Conservation (phyloP, 2,113 vertebrate species). For the Plecotus auritus region DNA sequence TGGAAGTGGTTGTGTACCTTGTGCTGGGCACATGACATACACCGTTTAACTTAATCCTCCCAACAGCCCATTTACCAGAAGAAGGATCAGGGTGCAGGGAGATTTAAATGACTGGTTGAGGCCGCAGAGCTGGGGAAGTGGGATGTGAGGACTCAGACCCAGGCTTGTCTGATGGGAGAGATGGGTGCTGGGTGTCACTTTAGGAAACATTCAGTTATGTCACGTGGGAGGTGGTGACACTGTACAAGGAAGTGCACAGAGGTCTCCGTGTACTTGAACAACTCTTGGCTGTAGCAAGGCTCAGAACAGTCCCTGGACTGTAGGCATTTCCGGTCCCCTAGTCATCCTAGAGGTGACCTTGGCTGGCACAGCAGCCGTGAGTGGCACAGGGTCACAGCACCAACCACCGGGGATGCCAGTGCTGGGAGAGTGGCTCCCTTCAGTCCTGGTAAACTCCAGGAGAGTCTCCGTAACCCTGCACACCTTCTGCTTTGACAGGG, state of each 20-base stretch:
- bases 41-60: not conserved
- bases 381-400: not conserved
- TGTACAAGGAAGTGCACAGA: accelerated
- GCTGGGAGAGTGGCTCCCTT: not conserved
- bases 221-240: accelerated
- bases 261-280: not conserved
- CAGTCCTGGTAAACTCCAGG: not conserved
- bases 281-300: not conserved
- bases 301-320: not conserved
- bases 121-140: not conserved
- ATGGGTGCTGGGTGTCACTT: not conserved
- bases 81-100: not conserved
- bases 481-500: too few relatives aligned
- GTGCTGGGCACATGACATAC: not conserved
- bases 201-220: accelerated
- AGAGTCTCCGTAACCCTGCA: not conserved
- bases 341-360: not conserved
- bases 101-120: too few relatives aligned
- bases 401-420: not conserved
- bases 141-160: not conserved
- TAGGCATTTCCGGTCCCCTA: accelerated
- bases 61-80: not conserved
- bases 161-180: accelerated
- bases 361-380: not conserved
- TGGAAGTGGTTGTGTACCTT: not conserved